These are phyloP conservation scores for Ploceus nigricollis DNA, from an alignment of 2,113 vertebrate species.

Conservation along the genomic window DNA sequence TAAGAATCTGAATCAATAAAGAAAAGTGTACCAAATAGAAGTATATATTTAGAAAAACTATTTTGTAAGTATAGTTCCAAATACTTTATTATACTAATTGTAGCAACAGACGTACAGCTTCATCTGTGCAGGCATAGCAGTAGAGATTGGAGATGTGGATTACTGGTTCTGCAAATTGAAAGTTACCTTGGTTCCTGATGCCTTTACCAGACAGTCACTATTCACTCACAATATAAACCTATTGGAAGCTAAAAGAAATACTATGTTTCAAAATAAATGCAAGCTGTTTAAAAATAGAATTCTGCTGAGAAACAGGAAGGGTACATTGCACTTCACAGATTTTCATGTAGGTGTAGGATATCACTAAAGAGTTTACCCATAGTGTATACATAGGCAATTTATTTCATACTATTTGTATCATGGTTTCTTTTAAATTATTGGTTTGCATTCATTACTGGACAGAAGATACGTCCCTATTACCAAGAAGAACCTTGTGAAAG, in stretches of 20 bases:
- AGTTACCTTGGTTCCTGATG: not conserved
- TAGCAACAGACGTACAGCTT: not conserved
- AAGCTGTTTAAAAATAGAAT: not conserved
- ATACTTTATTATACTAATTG: not conserved
- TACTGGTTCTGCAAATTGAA: not conserved
- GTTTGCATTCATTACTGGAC: not conserved
- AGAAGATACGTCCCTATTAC: not conserved
- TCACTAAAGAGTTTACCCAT: not conserved
- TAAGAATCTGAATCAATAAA: conserved; percentile 4
- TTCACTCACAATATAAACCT: not conserved
- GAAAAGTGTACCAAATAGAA: not conserved
- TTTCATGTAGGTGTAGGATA: not conserved
- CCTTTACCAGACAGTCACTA: not conserved
- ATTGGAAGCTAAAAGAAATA: not conserved
- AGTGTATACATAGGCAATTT: not conserved
- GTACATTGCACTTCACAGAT: not conserved
- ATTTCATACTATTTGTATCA: not conserved
- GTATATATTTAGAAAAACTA: not conserved
- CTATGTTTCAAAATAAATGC: not conserved
- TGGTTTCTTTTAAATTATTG: not conserved
- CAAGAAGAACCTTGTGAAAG: not conserved
- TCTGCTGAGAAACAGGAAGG: not conserved
- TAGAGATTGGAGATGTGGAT: not conserved
- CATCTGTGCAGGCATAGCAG: not conserved
- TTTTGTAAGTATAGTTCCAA: not conserved